Conservation (phyloP, 2,113 vertebrate genomes). For the Aix galericulata region DNA sequence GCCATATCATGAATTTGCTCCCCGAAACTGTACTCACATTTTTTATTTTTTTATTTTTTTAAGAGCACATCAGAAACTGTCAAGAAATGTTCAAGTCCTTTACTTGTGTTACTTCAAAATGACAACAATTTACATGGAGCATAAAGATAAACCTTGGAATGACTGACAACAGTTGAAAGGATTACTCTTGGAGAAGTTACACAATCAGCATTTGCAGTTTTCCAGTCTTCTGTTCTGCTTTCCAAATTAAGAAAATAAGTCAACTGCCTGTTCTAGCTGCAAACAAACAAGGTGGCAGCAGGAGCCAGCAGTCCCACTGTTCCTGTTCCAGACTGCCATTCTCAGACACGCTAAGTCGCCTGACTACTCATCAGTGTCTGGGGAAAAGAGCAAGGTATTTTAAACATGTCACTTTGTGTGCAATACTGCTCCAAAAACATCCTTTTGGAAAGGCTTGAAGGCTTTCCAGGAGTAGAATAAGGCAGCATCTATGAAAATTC, state of each 20-base stretch:
- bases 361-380: background rate
- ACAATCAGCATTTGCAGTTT: background rate
- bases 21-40: background rate
- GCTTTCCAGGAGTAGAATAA: background rate
- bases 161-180: background rate
- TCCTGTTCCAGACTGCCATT: background rate
- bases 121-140: background rate
- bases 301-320: background rate
- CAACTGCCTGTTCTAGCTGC: background rate
- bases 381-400: background rate
- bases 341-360: background rate
- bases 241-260: background rate
- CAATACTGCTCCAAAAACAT: background rate
- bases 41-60: background rate
- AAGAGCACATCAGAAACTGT: background rate
- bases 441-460: background rate
- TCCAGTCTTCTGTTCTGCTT: background rate
- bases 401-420: background rate
- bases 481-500: background rate
- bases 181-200: background rate
- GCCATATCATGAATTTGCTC: background rate
- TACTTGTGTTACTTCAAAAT: background rate
- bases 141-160: background rate
- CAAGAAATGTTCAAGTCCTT: background rate
- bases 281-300: background rate